A percentile compares a stretch with the other conserved stretches of the same genome.
phyloP scores from a whole-genome alignment of 2,113 vertebrate genomes.

The Lophura nycthemera region DNA sequence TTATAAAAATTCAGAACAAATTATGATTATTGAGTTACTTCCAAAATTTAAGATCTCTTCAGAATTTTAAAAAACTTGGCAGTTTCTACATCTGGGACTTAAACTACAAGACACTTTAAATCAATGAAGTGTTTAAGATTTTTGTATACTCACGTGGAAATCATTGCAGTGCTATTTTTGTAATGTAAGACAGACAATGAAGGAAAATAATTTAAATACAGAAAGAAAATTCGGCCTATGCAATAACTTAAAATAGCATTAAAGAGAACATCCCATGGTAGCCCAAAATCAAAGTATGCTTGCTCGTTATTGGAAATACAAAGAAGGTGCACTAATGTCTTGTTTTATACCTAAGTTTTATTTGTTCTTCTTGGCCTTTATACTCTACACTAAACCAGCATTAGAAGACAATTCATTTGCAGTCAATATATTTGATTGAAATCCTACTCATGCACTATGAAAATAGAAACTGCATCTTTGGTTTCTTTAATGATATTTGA shows the following conservation, averaged over 20 bases:
- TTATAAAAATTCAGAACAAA: neutral
- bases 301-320: constrained; percentile 19
- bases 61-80: neutral
- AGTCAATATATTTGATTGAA: neutral
- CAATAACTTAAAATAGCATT: constrained; percentile 7
- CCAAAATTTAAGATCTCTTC: neutral
- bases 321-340: neutral
- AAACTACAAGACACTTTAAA: neutral
- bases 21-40: neutral
- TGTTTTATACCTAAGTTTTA: neutral
- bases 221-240: neutral
- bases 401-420: neutral
- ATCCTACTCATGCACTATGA: neutral
- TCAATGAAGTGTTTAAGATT: neutral
- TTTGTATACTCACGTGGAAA: constrained; percentile 26
- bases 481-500: neutral
- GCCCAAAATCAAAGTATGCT: neutral
- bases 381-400: neutral
- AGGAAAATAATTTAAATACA: constrained; percentile 1
- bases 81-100: neutral
- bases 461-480: constrained; percentile 25
- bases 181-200: neutral
- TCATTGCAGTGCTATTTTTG: constrained; percentile 28
- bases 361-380: neutral
- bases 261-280: neutral